Percentiles rank a stretch among this genome's conserved stretches.
These are phyloP conservation scores for Drosophila cracens DNA, from an alignment of 2,888 invertebrate genomes.

Conservation along the genomic window DNA sequence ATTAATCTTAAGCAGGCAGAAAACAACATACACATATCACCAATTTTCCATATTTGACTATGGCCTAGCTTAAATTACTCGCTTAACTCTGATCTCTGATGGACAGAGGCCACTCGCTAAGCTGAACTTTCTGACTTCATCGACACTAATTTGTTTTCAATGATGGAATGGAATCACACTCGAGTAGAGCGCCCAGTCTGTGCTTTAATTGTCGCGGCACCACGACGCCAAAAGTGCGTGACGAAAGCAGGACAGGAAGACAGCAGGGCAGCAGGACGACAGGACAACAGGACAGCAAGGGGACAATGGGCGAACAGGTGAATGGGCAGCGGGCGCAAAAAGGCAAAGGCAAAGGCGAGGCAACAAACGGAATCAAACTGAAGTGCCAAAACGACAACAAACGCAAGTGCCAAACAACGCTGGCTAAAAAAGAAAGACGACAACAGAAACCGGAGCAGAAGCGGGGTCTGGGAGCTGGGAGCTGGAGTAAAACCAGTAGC, in stretches of 20 bases:
- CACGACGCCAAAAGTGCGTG: slow-evolving; percentile 59
- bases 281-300: slow-evolving; percentile 1
- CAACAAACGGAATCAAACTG: slow-evolving; percentile 66
- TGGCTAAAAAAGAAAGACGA: slow-evolving; percentile 22
- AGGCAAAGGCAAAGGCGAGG: slow-evolving; percentile 32
- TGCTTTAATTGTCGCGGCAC: slow-evolving; percentile 31
- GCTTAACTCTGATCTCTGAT: not conserved
- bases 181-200: slow-evolving; percentile 41
- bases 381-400: slow-evolving; percentile 75
- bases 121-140: slow-evolving; percentile 46
- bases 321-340: slow-evolving; percentile 25
- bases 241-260: slow-evolving; percentile 35
- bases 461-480: slow-evolving; percentile 3
- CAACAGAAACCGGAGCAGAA: slow-evolving; percentile 3
- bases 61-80: not conserved
- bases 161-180: slow-evolving; percentile 35
- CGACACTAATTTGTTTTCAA: slow-evolving; percentile 75
- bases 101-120: slow-evolving; percentile 12
- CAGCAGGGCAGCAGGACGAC: slow-evolving; percentile 5
- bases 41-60: not conserved
- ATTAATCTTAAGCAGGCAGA: not conserved
- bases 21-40: too few relatives aligned
- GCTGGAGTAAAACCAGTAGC: not conserved
- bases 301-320: slow-evolving; percentile 33
- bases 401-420: slow-evolving; percentile 58